Evolutionary conservation across 2,113 vertebrate species (phyloP).

Genomic region (Nesoenas mayeri): DNA sequence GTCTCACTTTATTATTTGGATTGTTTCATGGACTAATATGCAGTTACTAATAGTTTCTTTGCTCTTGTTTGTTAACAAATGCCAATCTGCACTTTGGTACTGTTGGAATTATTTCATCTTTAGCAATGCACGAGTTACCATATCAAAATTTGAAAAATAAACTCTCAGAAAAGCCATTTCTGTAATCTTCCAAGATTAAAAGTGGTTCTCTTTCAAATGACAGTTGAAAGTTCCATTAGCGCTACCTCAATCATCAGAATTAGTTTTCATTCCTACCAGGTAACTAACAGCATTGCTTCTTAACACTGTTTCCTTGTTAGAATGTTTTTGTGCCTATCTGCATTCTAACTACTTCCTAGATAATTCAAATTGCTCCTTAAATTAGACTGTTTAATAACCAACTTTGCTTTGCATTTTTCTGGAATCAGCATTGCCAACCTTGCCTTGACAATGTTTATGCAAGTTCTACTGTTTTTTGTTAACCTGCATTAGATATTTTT

Average conservation of each 20-base stretch:
- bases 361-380: not conserved
- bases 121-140: not conserved
- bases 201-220: not conserved
- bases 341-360: not conserved
- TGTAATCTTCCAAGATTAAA: not conserved
- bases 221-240: not conserved
- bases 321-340: not conserved
- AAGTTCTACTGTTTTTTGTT: not conserved
- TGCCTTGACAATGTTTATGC: conserved; percentile 2
- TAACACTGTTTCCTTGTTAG: not conserved
- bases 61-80: not conserved
- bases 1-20: not conserved
- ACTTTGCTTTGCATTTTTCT: not conserved
- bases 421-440: not conserved
- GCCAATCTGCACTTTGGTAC: not conserved
- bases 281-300: conserved; percentile 31
- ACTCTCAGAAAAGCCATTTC: not conserved
- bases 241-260: not conserved
- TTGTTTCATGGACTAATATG: not conserved
- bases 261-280: not conserved
- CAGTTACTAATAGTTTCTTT: not conserved
- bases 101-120: not conserved
- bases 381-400: not conserved
- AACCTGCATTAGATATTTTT: not conserved
- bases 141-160: not conserved